phyloP scores from a whole-genome alignment of 2,113 vertebrate genomes.

The Paralichthys olivaceus region DNA sequence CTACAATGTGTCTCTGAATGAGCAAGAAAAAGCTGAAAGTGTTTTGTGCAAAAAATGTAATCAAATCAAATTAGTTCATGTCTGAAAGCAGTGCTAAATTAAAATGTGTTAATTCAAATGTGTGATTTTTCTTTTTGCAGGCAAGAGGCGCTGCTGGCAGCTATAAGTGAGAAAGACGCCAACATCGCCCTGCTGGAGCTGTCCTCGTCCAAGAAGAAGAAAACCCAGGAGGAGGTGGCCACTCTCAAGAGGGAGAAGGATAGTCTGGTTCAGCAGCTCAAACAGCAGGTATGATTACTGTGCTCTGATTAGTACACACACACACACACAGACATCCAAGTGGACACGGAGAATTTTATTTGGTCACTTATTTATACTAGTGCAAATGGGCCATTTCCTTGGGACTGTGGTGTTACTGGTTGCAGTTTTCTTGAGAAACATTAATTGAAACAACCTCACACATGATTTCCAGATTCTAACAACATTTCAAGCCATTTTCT shows the following conservation, averaged over 20 bases:
- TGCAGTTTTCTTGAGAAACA: too few relatives aligned
- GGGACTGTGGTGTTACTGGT: too few relatives aligned
- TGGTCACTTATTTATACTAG: slow-evolving; percentile 10
- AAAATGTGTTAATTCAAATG: not conserved
- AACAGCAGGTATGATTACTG: slow-evolving; percentile 89
- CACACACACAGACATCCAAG: slow-evolving; percentile 1
- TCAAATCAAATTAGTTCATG: not conserved
- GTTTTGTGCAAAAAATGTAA: not conserved
- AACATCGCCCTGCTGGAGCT: slow-evolving; percentile 97
- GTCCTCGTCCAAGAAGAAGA: slow-evolving; percentile 97
- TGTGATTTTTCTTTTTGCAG: slow-evolving; percentile 71
- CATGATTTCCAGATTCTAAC: too few relatives aligned
- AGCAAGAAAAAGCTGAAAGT: not conserved
- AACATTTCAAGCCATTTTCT: too few relatives aligned
- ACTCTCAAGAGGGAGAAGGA: slow-evolving; percentile 96
- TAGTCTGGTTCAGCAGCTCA: slow-evolving; percentile 94
- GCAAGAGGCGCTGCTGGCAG: slow-evolving; percentile 96
- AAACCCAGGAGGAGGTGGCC: slow-evolving; percentile 97
- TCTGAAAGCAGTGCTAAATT: slow-evolving; percentile 3
- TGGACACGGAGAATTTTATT: too few relatives aligned
- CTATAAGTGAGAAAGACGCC: slow-evolving; percentile 98
- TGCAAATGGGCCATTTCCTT: too few relatives aligned
- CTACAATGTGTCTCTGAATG: not conserved
- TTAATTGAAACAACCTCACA: too few relatives aligned
- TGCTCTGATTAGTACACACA: not conserved